Evolutionary conservation across 2,888 invertebrate genomes (phyloP).

Genomic region (Synanthedon tipuliformis): DNA sequence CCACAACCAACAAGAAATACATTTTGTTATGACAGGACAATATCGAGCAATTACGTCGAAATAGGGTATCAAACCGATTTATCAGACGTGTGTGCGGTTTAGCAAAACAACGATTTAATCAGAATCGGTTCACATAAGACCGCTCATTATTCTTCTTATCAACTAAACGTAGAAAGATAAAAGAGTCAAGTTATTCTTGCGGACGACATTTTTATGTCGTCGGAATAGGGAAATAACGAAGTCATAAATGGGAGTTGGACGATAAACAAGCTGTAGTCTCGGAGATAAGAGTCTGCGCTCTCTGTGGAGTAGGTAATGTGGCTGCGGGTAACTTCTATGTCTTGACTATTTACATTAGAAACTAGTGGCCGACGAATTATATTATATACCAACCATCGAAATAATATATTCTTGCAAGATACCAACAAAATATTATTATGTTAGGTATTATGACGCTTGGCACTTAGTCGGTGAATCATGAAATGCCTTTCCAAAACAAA

Average conservation of each 20-base stretch:
- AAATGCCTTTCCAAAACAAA: too few species aligned
- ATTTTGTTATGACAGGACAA: too few species aligned
- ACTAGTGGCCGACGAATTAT: neutral
- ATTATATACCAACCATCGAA: too few species aligned
- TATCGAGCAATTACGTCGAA: too few species aligned
- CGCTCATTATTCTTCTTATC: slow-evolving; percentile 62
- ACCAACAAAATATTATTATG: too few species aligned
- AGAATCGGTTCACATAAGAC: slow-evolving; percentile 46
- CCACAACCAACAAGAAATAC: too few species aligned
- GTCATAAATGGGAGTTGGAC: slow-evolving; percentile 58
- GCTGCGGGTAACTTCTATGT: slow-evolving; percentile 19
- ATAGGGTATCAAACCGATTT: slow-evolving; percentile 13
- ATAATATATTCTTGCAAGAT: too few species aligned
- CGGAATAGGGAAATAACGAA: slow-evolving; percentile 65
- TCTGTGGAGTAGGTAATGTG: slow-evolving; percentile 28
- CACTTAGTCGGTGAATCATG: too few species aligned
- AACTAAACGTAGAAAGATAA: slow-evolving; percentile 50
- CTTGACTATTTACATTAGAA: neutral
- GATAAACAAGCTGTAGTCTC: slow-evolving; percentile 58
- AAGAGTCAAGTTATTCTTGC: slow-evolving; percentile 49
- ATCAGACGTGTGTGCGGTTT: slow-evolving; percentile 22
- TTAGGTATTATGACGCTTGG: too few species aligned
- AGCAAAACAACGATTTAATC: slow-evolving; percentile 53
- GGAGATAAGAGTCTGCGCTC: slow-evolving; percentile 43
- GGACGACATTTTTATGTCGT: slow-evolving; percentile 64